A percentile compares a stretch with the other conserved stretches of the same genome.
phyloP scores from a whole-genome alignment of 2,888 invertebrate genomes.

The Agrotis exclamationis region DNA sequence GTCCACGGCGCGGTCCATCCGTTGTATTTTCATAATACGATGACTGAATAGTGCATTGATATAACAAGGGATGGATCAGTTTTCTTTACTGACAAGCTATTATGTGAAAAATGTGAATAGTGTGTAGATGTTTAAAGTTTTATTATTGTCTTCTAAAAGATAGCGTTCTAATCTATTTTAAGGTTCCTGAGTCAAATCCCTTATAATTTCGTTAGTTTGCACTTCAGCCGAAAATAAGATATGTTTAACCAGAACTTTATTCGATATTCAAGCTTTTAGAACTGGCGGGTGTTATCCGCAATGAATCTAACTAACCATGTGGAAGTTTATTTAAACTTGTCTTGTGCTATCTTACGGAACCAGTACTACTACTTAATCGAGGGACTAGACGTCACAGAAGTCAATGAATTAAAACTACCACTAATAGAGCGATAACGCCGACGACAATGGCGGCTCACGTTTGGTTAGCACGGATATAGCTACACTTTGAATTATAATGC shows the following conservation, averaged over 20 bases:
- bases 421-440: conserved; percentile 71
- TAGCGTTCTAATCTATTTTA: background rate
- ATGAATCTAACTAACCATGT: background rate
- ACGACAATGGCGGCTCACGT: conserved; percentile 82
- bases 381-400: conserved; percentile 37
- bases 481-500: conserved; percentile 90
- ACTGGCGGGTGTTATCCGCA: background rate
- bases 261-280: background rate
- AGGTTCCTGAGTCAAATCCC: background rate
- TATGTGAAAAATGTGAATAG: conserved; percentile 45
- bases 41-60: conserved; percentile 65
- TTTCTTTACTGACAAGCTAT: conserved; percentile 57
- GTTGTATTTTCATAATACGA: conserved; percentile 67
- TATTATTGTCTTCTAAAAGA: background rate
- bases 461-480: conserved; percentile 88
- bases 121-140: background rate
- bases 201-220: no score
- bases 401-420: conserved; percentile 66
- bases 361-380: conserved; percentile 20
- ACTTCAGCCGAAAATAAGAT: no score
- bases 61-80: conserved; percentile 61
- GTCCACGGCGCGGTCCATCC: conserved; percentile 56
- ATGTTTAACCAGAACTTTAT: background rate
- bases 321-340: background rate
- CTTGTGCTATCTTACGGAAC: conserved; percentile 9